phyloP scores from a whole-genome alignment of 2,888 invertebrate genomes.

The Himalopsyche japonica region DNA sequence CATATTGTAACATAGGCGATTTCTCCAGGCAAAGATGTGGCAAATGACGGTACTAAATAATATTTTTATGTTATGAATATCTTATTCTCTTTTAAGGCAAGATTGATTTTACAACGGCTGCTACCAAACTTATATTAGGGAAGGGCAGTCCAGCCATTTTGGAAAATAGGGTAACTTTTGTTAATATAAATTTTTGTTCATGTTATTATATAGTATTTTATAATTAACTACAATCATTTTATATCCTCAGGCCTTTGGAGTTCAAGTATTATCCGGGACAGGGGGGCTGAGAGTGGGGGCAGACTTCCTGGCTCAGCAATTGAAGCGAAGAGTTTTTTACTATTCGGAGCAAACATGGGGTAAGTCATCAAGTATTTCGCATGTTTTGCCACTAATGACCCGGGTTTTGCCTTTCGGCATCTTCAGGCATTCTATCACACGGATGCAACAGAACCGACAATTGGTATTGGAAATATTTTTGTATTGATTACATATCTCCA shows the following conservation, averaged over 20 bases:
- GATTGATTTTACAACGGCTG: conserved; percentile 75
- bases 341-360: conserved; percentile 96
- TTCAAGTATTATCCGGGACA: conserved; percentile 94
- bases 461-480: too few species aligned
- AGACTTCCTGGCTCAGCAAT: conserved; percentile 77
- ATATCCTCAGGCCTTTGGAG: conserved; percentile 73
- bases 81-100: conserved; percentile 54
- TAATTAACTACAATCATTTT: not conserved
- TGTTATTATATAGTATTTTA: not conserved
- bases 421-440: too few species aligned
- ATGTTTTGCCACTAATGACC: too few species aligned
- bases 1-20: too few species aligned
- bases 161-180: conserved; percentile 64
- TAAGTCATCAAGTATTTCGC: conserved; percentile 50
- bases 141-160: conserved; percentile 70
- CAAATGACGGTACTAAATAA: too few species aligned
- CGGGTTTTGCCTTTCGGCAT: too few species aligned
- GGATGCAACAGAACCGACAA: too few species aligned
- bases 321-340: conserved; percentile 75
- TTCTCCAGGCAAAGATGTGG: too few species aligned
- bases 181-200: not conserved
- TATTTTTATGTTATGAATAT: too few species aligned
- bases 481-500: too few species aligned
- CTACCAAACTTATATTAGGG: conserved; percentile 86
- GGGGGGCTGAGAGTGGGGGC: conserved; percentile 89